Percentiles rank a stretch among this genome's conserved stretches.
phyloP scores from a whole-genome alignment of 35 echinoderm and acorn worm genomes.

The Acanthaster planci region DNA sequence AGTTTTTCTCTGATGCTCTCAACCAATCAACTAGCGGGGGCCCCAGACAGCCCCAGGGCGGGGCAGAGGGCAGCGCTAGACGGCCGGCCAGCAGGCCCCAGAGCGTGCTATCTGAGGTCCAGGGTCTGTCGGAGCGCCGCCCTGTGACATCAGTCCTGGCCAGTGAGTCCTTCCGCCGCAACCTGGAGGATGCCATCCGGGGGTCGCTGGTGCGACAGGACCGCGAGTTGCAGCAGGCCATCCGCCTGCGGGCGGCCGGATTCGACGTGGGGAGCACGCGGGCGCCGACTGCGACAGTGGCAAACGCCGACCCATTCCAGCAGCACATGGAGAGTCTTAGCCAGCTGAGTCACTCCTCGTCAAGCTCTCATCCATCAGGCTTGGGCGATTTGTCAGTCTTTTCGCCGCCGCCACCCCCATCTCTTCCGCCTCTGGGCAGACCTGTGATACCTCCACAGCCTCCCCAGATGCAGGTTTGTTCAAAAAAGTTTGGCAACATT shows the following conservation, averaged over 20 bases:
- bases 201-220: conserved; percentile 71
- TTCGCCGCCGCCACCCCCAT: conserved; percentile 51
- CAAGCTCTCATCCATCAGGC: conserved; percentile 25
- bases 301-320: background rate
- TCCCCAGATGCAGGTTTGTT: conserved; percentile 4
- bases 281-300: background rate
- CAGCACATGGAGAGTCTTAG: conserved; percentile 7
- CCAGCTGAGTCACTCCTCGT: background rate
- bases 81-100: background rate
- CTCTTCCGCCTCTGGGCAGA: conserved; percentile 7
- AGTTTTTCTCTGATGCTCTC: conserved; percentile 22
- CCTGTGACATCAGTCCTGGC: conserved; percentile 62
- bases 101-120: conserved; percentile 35
- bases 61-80: background rate
- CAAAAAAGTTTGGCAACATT: too few relatives aligned
- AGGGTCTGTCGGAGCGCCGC: conserved; percentile 51
- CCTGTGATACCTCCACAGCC: background rate
- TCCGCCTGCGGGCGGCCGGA: background rate
- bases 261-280: background rate
- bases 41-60: too few relatives aligned
- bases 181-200: conserved; percentile 73
- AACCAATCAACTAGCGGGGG: background rate
- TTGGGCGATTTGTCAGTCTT: background rate
- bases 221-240: conserved; percentile 55
- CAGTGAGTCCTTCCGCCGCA: conserved; percentile 48